Evolutionary conservation across 2,888 invertebrate species (phyloP), one percentile per base, ranked within the genome.

Genomic region (Orthosia gothica): DNA sequence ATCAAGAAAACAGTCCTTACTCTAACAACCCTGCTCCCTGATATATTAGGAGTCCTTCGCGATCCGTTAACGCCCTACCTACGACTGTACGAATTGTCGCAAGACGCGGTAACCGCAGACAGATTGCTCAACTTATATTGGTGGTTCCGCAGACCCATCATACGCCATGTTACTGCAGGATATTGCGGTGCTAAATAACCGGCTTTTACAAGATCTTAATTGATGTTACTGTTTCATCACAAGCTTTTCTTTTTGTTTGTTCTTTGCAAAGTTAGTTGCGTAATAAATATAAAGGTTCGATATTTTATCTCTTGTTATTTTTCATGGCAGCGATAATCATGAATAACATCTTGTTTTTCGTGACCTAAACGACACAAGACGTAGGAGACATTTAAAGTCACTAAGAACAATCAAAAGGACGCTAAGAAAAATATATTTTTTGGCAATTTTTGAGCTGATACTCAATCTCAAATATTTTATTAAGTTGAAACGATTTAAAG

Each of bases 41-140:
- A 84, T 82, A 78, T 75, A 86, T 82, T 81, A 75, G 62, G 62
- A 80, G 78, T 75, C 73, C 62, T 79, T 80, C 64, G 40, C 83
- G 78, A 85, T 79, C 80, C 76, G 85, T 86, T 85, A 83, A 71
- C 78, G 47, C 63, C 62, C 59, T 75, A 73, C 74, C 40, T 59
- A 59, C 59, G 74, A 79, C 76, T 79, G 61, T 76, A 73, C 74
- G 78, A 81, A 83, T 85, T 83, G 79, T 83, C 78, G 71, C 83
- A 82, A 86, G 79, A 80, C 73, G 63, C 47, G 64, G 64, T 40
- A 74, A 74, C 86, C 87, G 64, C 85, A 87, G 86, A 87, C 76
- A 87, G 72, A 87, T 87, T 80, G 86, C 77, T 70, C 83, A 83
- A 87, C 86, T 87, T 86, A 76, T 80, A 85, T 80, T 71, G 80